Conservation (phyloP, 2,797 vertebrate genomes). For the Phrynocephalus vlangalii region DNA sequence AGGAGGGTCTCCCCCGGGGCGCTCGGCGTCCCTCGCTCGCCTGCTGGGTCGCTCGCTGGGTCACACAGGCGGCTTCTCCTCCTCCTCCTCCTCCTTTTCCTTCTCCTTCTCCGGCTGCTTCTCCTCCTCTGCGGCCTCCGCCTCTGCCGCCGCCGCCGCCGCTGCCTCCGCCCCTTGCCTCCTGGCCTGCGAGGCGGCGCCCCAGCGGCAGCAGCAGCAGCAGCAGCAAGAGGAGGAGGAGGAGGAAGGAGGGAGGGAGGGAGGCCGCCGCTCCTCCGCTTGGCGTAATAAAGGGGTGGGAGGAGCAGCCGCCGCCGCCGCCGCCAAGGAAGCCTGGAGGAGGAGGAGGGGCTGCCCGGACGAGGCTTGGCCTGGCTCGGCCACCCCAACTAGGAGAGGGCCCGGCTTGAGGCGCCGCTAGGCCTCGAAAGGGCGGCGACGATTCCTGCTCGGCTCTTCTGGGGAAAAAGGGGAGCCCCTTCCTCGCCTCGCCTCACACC, state of each 20-base stretch:
- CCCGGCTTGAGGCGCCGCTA: background rate
- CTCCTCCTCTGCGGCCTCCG: background rate
- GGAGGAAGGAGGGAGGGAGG: background rate
- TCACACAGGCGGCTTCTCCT: background rate
- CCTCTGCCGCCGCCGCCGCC: background rate
- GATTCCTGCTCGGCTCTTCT: no score
- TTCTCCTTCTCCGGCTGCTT: background rate
- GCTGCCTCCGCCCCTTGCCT: no score
- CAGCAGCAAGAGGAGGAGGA: no score
- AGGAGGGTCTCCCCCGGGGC: background rate
- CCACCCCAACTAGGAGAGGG: no score
- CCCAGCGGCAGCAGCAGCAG: no score
- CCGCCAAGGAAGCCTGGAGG: conserved; percentile 3
- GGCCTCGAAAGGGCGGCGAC: background rate
- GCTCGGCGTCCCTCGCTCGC: background rate
- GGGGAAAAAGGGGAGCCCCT: no score
- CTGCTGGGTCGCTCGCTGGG: background rate
- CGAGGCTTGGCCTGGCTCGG: background rate
- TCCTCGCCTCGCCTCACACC: no score
- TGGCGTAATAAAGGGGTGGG: conserved; percentile 39
- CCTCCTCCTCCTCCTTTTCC: no score
- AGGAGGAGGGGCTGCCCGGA: background rate
- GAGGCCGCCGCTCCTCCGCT: no score
- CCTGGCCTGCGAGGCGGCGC: no score
- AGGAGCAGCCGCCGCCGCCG: background rate